Evolutionary conservation across 2,113 vertebrate genomes (phyloP).

Genomic region (Notiomystis cincta): DNA sequence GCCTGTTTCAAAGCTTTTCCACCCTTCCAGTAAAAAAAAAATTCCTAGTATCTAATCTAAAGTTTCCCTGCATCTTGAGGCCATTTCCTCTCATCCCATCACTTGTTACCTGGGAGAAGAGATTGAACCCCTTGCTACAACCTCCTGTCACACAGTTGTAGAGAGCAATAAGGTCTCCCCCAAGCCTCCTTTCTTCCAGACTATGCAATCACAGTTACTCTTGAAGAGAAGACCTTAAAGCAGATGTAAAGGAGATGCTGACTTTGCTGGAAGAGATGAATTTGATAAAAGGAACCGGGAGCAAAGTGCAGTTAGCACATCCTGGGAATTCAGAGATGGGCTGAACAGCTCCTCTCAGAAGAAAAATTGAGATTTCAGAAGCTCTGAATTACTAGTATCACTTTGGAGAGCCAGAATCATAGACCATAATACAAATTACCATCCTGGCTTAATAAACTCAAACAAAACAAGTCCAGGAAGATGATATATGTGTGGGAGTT

Average conservation of each 20-base stretch:
- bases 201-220: background rate
- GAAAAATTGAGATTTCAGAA: background rate
- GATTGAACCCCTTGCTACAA: background rate
- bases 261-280: background rate
- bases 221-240: background rate
- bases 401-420: background rate
- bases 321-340: background rate
- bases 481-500: accelerated
- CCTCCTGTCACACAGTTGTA: background rate
- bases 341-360: background rate
- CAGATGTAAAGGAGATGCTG: background rate
- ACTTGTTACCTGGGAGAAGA: background rate
- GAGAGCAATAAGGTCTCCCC: background rate
- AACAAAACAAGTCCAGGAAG: background rate
- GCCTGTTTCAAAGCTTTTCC: background rate
- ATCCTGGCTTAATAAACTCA: background rate
- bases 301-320: background rate
- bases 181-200: background rate
- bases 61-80: background rate
- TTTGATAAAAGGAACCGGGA: background rate
- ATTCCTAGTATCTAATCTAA: background rate
- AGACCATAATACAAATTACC: background rate
- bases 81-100: background rate
- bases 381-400: background rate
- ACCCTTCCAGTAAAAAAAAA: background rate